Percentiles rank a stretch among this genome's conserved stretches.
Evolutionary conservation across 1,140 invertebrate species (phyloP).

Genomic region (Trichomalopsis sarcophagae): DNA sequence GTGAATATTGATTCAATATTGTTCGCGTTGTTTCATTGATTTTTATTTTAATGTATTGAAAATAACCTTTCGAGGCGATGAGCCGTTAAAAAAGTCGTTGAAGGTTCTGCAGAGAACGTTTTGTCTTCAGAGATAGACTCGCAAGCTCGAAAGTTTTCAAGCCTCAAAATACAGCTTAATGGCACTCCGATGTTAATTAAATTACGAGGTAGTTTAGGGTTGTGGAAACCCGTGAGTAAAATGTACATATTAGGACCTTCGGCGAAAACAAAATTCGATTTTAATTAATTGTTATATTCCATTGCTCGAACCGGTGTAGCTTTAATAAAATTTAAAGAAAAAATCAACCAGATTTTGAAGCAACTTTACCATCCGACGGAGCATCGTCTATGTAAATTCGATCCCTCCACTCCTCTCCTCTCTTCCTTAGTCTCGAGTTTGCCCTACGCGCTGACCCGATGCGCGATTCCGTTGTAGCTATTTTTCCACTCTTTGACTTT

Average conservation of each 20-base stretch:
- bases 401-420: conserved; percentile 77
- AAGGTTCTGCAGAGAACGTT: background rate
- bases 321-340: background rate
- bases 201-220: conserved; percentile 68
- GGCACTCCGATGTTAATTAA: conserved; percentile 74
- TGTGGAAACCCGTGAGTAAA: conserved; percentile 74
- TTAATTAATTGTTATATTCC: background rate
- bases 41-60: no score
- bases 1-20: no score
- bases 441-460: conserved; percentile 47
- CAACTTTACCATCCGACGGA: conserved; percentile 63
- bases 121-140: background rate
- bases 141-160: conserved; percentile 52
- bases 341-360: background rate
- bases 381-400: conserved; percentile 74
- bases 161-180: conserved; percentile 68
- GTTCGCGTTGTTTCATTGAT: no score
- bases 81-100: background rate
- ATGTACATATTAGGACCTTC: conserved; percentile 75
- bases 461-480: background rate
- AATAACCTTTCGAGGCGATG: no score
- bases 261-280: no score
- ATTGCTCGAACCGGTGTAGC: background rate
- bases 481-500: conserved; percentile 34
- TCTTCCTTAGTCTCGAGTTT: conserved; percentile 71